These are phyloP conservation scores for Acridotheres tristis DNA, from an alignment of 2,797 vertebrate species.

Conservation along the genomic window DNA sequence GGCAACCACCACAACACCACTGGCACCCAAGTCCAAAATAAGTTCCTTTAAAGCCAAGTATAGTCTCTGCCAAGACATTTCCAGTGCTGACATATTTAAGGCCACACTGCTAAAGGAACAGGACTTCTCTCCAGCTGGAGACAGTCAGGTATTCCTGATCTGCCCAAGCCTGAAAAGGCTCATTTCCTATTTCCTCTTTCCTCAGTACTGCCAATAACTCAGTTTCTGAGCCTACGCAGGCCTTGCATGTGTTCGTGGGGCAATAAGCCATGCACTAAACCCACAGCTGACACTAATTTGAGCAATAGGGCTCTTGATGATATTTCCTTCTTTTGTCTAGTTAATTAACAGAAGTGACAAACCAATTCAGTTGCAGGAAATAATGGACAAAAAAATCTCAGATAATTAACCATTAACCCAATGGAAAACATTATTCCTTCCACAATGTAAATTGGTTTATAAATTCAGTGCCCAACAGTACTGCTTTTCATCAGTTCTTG, in stretches of 20 bases:
- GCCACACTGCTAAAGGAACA: background rate
- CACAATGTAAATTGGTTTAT: slow-evolving; percentile 10
- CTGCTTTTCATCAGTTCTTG: background rate
- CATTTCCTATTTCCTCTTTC: background rate
- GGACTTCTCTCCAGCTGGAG: background rate
- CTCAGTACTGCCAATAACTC: background rate
- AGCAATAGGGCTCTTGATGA: background rate
- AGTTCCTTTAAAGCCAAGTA: background rate
- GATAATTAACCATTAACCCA: slow-evolving; percentile 40
- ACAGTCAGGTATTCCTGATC: background rate
- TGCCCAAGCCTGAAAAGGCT: background rate
- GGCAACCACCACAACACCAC: background rate
- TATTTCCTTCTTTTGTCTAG: background rate
- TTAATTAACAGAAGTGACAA: slow-evolving; percentile 49
- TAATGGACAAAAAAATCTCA: slow-evolving; percentile 19
- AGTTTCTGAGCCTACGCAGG: background rate
- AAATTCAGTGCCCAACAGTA: slow-evolving; percentile 1
- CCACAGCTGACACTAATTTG: background rate
- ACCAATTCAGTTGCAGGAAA: slow-evolving; percentile 28
- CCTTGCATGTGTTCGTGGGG: background rate
- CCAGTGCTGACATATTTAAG: background rate
- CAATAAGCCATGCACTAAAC: slow-evolving; percentile 7
- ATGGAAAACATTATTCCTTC: slow-evolving; percentile 15
- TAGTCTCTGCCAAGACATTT: background rate
- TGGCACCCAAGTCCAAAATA: background rate